Percentiles rank a stretch among this genome's conserved stretches.
Evolutionary conservation across 2,797 vertebrate genomes (phyloP).

Genomic region (Ispidina picta): DNA sequence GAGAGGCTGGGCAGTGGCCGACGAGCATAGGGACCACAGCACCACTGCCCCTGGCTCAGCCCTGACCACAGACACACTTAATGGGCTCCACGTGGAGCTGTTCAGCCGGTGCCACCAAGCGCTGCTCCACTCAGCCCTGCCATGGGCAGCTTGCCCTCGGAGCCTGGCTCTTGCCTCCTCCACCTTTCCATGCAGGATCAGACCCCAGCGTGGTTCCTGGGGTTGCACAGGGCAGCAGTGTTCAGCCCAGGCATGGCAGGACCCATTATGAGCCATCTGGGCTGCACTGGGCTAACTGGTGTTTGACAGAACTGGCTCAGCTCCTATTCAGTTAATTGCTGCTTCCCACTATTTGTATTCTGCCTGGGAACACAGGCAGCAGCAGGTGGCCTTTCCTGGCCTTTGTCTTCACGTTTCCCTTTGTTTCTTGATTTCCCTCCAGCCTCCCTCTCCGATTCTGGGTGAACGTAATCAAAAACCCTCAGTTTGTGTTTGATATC

Average conservation of each 20-base stretch:
- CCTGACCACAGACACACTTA: no score
- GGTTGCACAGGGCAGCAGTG: rapidly evolving
- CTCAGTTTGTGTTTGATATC: slow-evolving; percentile 97
- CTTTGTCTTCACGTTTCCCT: not conserved
- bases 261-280: not conserved
- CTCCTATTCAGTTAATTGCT: not conserved
- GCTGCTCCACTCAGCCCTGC: not conserved
- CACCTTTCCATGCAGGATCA: rapidly evolving
- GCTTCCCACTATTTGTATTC: rapidly evolving
- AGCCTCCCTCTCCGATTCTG: slow-evolving; percentile 97
- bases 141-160: not conserved
- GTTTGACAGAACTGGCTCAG: not conserved
- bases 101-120: not conserved
- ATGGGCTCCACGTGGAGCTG: not conserved
- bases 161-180: rapidly evolving
- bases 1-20: not conserved
- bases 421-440: not conserved
- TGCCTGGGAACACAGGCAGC: rapidly evolving
- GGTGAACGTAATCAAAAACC: slow-evolving; percentile 99
- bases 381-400: not conserved
- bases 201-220: rapidly evolving
- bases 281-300: not conserved
- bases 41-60: not conserved
- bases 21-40: not conserved
- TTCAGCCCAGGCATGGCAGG: not conserved